These are phyloP conservation scores for Chloroceryle inda DNA, from an alignment of 2,797 vertebrate species.

Conservation along the genomic window DNA sequence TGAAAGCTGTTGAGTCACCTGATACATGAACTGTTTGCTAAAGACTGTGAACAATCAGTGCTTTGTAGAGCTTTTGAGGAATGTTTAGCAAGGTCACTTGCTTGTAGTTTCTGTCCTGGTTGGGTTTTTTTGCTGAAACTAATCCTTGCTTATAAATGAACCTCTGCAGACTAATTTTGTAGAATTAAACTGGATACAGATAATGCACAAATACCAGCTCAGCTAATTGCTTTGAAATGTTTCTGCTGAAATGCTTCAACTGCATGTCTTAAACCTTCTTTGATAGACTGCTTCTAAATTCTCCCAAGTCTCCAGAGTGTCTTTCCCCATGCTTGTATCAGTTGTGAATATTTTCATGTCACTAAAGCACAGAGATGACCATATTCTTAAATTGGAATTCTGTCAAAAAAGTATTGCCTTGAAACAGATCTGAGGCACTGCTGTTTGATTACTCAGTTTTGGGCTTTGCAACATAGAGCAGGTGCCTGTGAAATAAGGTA, in stretches of 20 bases:
- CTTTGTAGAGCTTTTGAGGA: constrained; percentile 70
- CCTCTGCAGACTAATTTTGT: constrained; percentile 16
- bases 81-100: constrained; percentile 66
- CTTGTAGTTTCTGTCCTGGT: constrained; percentile 59
- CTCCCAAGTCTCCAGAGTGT: background rate
- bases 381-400: background rate
- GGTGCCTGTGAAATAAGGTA: background rate
- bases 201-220: background rate
- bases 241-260: constrained; percentile 25
- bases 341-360: background rate
- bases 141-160: constrained; percentile 55
- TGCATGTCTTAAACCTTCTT: background rate
- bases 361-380: background rate
- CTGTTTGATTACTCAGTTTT: background rate
- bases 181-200: constrained; percentile 22
- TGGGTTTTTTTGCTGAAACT: constrained; percentile 45
- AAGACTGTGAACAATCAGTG: constrained; percentile 69
- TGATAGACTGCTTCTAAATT: background rate
- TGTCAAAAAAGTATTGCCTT: background rate
- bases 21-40: constrained; percentile 86
- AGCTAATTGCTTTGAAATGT: constrained; percentile 31
- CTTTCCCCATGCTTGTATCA: background rate
- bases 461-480: background rate
- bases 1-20: constrained; percentile 67
- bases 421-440: background rate